These are phyloP conservation scores for Limanda limanda DNA, from an alignment of 2,113 vertebrate species.

Conservation along the genomic window DNA sequence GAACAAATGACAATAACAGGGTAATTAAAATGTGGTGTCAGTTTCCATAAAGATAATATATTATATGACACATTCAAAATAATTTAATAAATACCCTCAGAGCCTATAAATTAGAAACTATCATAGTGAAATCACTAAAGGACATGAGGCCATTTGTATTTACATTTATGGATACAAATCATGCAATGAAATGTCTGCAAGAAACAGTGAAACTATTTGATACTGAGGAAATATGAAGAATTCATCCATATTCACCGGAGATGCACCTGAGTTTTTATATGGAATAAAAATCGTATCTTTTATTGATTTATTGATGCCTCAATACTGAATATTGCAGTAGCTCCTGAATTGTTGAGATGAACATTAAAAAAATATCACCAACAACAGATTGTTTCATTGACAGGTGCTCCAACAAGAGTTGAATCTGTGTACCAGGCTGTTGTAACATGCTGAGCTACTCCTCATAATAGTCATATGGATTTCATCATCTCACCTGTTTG, in stretches of 20 bases:
- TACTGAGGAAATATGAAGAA: background rate
- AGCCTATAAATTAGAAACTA: background rate
- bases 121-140: background rate
- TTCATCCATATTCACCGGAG: background rate
- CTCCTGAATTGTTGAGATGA: constrained; percentile 28
- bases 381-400: background rate
- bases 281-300: constrained; percentile 6
- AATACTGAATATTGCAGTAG: constrained; percentile 16
- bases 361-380: constrained; percentile 37
- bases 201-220: background rate
- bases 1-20: constrained; percentile 68
- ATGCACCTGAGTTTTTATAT: background rate
- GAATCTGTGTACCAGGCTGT: background rate
- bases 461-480: background rate
- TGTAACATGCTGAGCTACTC: constrained; percentile 3
- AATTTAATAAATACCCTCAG: constrained; percentile 24
- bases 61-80: constrained; percentile 42
- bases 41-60: constrained; percentile 54
- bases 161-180: background rate
- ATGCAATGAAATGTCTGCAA: background rate
- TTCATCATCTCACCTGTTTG: constrained; percentile 4
- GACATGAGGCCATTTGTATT: background rate
- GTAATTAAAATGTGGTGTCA: constrained; percentile 66
- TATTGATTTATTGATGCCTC: constrained; percentile 38
- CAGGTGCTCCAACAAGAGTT: background rate